A percentile compares a stretch with the other conserved stretches of the same genome.
phyloP scores from a whole-genome alignment of 2,797 vertebrate genomes.

The Anas capensis region DNA sequence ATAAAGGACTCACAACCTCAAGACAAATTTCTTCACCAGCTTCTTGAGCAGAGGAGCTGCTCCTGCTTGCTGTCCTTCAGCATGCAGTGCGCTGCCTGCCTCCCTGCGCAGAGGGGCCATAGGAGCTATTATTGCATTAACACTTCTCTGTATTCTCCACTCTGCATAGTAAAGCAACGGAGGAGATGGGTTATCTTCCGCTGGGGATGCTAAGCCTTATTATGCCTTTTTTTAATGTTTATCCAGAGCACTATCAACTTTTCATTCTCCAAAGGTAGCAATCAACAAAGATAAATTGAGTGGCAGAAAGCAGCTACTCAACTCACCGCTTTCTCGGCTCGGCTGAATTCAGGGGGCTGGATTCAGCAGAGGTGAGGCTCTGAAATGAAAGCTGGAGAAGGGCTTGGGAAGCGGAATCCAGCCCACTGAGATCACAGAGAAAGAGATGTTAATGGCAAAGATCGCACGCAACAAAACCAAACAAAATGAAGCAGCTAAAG shows the following conservation, averaged over 20 bases:
- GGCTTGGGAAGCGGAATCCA: not conserved
- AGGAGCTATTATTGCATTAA: constrained; percentile 76
- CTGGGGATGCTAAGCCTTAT: constrained; percentile 70
- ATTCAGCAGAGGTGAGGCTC: not conserved
- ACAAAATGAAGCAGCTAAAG: constrained; percentile 68
- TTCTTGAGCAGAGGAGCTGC: not conserved
- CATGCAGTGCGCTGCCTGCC: not conserved
- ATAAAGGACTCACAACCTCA: not conserved
- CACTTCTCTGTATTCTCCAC: constrained; percentile 65
- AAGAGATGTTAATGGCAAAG: constrained; percentile 55
- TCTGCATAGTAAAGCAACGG: constrained; percentile 75
- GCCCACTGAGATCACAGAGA: constrained; percentile 27
- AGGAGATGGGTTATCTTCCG: constrained; percentile 77
- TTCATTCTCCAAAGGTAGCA: constrained; percentile 66
- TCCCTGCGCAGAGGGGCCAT: constrained; percentile 17
- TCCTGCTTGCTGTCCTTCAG: not conserved
- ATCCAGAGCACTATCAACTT: constrained; percentile 69
- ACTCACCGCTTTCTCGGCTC: not conserved
- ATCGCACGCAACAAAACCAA: constrained; percentile 54
- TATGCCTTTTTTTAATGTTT: constrained; percentile 73
- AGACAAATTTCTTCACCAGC: constrained; percentile 16
- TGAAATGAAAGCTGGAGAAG: constrained; percentile 21
- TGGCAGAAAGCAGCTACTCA: constrained; percentile 53
- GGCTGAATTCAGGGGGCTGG: not conserved
- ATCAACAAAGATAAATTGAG: constrained; percentile 64